Evolutionary conservation across 2,797 vertebrate genomes (phyloP), one percentile per base, ranked within the genome.

Genomic region (Phyllotis vaccarum): DNA sequence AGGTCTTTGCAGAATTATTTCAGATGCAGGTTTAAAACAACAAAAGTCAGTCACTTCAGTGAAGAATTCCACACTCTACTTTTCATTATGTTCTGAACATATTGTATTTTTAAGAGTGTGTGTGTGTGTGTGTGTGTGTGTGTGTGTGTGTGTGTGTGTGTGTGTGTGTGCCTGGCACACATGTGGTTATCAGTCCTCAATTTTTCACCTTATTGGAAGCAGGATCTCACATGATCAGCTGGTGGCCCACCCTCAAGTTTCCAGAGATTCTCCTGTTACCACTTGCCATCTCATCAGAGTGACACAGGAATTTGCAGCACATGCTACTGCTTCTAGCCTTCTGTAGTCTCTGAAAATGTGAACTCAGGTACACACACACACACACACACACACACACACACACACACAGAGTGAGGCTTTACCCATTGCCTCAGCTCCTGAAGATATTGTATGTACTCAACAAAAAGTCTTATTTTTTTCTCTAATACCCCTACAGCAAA

Each of bases 1-100:
- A 70, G 27, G 13, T 74, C 24, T 82, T 79, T 49, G 49, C 49
- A 90, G 40, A 92, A 81, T 87, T 87, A 72, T 81, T 92, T 90
- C n/a, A 94, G 70, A 16, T 21, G 52, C 56, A n/a, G 21, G 31
- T 66, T 70, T 87, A 29, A 6, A 34, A 72, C 64, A 70, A 21
- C 27, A 46, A 19, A 58, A 88, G 78, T 93, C n/a, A 40, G 8
- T 56, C 58, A n/a, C 49, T 75, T 37, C 27, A 89, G 43, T 10
- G 34, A 86, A 62, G 54, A 62, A 31, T 10, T 52, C 87, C 56
- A 13, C 31, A 31, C 3, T 78, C 58, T 75, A 10, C 81, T 58
- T 95, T 95, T 64, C 60, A 49, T 46, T 52, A 82, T 4, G 0
- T 64, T 82, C 16, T 52, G 29, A 60, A 31, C 11, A 60, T n/a